Evolutionary conservation across 1,140 invertebrate genomes (phyloP).

Genomic region (Cydia splendana): DNA sequence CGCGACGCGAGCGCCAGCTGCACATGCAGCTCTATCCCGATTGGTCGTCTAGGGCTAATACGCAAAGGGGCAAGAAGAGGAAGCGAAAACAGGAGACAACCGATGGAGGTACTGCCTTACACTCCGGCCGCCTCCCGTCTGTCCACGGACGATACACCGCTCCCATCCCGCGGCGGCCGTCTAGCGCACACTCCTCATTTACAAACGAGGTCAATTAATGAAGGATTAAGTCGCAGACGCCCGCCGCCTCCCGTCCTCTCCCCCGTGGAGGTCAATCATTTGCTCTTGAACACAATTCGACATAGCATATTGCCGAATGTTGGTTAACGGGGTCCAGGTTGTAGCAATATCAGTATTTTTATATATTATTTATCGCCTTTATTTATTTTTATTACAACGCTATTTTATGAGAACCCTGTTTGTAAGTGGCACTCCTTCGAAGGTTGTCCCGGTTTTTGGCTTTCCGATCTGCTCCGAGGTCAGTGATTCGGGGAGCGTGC

Average conservation of each 20-base stretch:
- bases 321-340: slow-evolving; percentile 79
- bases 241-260: slow-evolving; percentile 46
- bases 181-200: slow-evolving; percentile 46
- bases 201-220: slow-evolving; percentile 73
- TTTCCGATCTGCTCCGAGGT: slow-evolving; percentile 70
- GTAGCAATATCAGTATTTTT: slow-evolving; percentile 72
- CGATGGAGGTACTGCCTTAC: slow-evolving; percentile 92
- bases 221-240: slow-evolving; percentile 72
- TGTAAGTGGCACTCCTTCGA: slow-evolving; percentile 78
- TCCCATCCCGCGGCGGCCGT: slow-evolving; percentile 42
- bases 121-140: slow-evolving; percentile 54
- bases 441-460: slow-evolving; percentile 81
- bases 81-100: slow-evolving; percentile 99
- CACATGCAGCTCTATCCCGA: slow-evolving; percentile 99
- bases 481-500: slow-evolving; percentile 64
- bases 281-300: slow-evolving; percentile 67
- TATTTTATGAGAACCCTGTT: slow-evolving; percentile 61
- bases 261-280: slow-evolving; percentile 64
- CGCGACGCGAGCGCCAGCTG: slow-evolving; percentile 97
- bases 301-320: slow-evolving; percentile 74
- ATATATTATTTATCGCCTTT: slow-evolving; percentile 78
- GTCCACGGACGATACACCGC: slow-evolving; percentile 40
- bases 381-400: slow-evolving; percentile 74
- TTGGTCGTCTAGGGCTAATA: slow-evolving; percentile 99
- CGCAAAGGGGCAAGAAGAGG: slow-evolving; percentile 99